A percentile compares a stretch with the other conserved stretches of the same genome.
Conservation (phyloP, 2,113 vertebrate species). For the Lynx canadensis region DNA sequence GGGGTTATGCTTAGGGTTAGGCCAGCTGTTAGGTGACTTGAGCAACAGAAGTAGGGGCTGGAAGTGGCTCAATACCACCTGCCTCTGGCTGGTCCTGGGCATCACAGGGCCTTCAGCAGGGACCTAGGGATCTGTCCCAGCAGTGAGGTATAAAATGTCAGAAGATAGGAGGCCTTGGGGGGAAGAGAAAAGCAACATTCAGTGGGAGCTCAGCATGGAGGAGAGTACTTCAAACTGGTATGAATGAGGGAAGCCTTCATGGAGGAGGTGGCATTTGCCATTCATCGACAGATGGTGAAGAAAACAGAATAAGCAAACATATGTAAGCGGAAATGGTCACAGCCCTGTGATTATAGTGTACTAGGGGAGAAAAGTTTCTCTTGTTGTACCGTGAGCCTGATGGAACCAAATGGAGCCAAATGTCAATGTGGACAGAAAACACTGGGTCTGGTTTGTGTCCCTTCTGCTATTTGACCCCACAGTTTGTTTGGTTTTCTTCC, state of each 20-base stretch:
- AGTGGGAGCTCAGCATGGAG: neutral
- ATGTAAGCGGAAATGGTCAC: neutral
- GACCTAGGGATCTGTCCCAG: neutral
- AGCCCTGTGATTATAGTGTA: neutral
- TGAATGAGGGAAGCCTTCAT: neutral
- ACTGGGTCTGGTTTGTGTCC: neutral
- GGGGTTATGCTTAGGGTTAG: neutral
- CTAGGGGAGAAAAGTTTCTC: neutral
- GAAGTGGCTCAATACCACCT: neutral
- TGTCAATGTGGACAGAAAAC: neutral
- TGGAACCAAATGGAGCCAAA: neutral
- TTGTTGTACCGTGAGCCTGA: neutral
- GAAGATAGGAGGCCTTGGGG: neutral
- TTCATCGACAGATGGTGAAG: neutral
- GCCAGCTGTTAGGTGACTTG: neutral
- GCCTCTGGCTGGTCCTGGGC: neutral
- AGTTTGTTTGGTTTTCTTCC: neutral
- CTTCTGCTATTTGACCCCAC: neutral
- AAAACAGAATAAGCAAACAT: neutral
- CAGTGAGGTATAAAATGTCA: neutral
- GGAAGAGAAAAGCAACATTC: neutral
- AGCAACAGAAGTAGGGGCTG: neutral
- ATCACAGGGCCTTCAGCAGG: neutral
- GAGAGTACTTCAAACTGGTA: neutral
- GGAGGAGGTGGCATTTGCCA: neutral